A percentile compares a stretch with the other conserved stretches of the same genome.
These are phyloP conservation scores for Danio albolineatus DNA, from an alignment of 2,797 vertebrate species.

Conservation along the genomic window DNA sequence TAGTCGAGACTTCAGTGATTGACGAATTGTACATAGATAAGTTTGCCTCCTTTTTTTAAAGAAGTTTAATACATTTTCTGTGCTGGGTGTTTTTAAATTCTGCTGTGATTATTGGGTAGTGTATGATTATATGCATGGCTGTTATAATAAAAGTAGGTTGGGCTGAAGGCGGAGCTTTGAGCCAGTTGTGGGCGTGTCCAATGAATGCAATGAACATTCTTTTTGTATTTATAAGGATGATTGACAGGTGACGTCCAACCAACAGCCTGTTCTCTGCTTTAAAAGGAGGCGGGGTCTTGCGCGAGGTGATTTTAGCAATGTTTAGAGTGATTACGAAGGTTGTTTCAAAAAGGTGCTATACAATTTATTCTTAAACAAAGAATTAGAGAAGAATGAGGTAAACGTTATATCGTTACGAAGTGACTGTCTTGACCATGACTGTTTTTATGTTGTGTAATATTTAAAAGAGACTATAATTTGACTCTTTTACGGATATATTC, in stretches of 20 bases:
- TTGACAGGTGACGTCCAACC: constrained; percentile 68
- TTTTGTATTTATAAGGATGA: constrained; percentile 61
- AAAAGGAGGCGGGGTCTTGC: constrained; percentile 64
- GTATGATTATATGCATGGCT: constrained; percentile 60
- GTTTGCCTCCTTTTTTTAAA: constrained; percentile 54
- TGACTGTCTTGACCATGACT: constrained; percentile 96
- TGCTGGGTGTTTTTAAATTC: constrained; percentile 52
- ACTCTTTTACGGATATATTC: constrained; percentile 98
- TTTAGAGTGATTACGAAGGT: constrained; percentile 77
- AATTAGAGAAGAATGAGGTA: constrained; percentile 61
- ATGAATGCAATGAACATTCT: constrained; percentile 20
- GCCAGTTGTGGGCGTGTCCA: constrained; percentile 34
- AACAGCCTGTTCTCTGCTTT: constrained; percentile 76
- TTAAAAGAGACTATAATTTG: constrained; percentile 98
- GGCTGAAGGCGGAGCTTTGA: constrained; percentile 47
- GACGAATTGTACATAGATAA: constrained; percentile 60
- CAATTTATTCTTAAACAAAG: constrained; percentile 89
- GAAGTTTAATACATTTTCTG: constrained; percentile 60
- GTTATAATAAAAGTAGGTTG: constrained; percentile 53
- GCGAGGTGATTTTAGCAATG: constrained; percentile 75
- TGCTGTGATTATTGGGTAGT: constrained; percentile 58
- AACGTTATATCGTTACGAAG: constrained; percentile 94
- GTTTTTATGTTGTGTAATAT: constrained; percentile 96
- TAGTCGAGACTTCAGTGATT: constrained; percentile 42
- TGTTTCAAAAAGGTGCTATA: constrained; percentile 97